These are phyloP conservation scores for Rhabditoides inermis DNA, from an alignment of 2,888 invertebrate species.

Conservation along the genomic window DNA sequence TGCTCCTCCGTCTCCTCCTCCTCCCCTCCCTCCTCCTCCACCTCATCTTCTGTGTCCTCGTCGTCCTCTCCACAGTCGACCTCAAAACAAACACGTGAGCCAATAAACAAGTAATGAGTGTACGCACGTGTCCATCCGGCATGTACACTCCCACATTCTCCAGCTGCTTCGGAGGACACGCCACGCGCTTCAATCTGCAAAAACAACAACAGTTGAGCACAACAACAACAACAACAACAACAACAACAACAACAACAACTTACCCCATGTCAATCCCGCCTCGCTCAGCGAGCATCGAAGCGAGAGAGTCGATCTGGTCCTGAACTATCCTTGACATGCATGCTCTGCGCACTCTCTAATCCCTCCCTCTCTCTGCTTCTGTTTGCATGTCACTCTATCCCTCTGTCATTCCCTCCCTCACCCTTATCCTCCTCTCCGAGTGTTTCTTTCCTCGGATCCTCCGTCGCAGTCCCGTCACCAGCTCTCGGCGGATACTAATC, in stretches of 20 bases:
- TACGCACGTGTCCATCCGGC: conserved; percentile 23
- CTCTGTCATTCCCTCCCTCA: neutral
- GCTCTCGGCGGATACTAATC: too few species aligned
- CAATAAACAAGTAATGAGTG: too few species aligned
- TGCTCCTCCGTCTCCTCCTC: conserved; percentile 8
- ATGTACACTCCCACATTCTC: conserved; percentile 21
- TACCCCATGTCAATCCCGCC: conserved; percentile 12
- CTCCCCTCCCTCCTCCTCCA: conserved; percentile 4
- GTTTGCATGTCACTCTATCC: too few species aligned
- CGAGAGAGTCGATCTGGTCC: conserved; percentile 14
- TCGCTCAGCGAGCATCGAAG: conserved; percentile 4
- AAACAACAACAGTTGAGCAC: neutral
- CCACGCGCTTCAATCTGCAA: conserved; percentile 18
- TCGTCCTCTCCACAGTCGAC: conserved; percentile 12
- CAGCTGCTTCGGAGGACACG: conserved; percentile 29
- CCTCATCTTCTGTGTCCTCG: conserved; percentile 4
- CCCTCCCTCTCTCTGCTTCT: too few species aligned
- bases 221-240: neutral
- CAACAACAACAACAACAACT: conserved; percentile 9
- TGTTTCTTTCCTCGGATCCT: neutral
- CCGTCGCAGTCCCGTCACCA: too few species aligned
- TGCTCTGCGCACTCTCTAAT: too few species aligned
- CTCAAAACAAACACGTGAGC: neutral
- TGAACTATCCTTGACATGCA: too few species aligned
- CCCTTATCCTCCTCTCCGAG: neutral